phyloP scores from a whole-genome alignment of 2,888 invertebrate species.

The Lepeophtheirus nordmannii region DNA sequence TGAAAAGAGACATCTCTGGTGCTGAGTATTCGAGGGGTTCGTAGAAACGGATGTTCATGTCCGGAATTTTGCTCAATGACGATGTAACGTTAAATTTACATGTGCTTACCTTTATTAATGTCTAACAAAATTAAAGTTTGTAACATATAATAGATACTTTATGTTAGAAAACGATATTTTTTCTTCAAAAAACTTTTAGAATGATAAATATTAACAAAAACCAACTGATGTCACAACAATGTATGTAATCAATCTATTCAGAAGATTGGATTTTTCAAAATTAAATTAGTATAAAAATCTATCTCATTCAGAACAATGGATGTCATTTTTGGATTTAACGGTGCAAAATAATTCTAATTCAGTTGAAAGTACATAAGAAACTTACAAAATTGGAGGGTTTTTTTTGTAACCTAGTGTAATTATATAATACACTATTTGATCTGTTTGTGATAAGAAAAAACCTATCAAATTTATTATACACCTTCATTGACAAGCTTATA shows the following conservation, averaged over 20 bases:
- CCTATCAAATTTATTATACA: too few species aligned
- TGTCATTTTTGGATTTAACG: background rate
- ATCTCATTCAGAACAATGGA: background rate
- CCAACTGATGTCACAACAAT: background rate
- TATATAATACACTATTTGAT: too few species aligned
- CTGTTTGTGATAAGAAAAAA: too few species aligned
- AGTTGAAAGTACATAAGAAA: background rate
- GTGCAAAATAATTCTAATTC: background rate
- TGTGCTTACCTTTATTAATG: background rate
- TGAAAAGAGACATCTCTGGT: conserved; percentile 19
- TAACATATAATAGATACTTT: background rate
- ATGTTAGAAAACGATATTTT: background rate
- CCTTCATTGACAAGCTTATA: too few species aligned
- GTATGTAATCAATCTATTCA: background rate
- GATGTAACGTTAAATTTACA: background rate
- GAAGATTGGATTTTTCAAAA: background rate
- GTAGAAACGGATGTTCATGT: background rate
- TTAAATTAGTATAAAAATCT: background rate
- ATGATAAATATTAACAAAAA: background rate
- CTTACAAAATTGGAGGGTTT: too few species aligned
- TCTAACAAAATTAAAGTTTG: background rate
- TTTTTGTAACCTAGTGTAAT: too few species aligned
- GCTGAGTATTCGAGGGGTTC: background rate
- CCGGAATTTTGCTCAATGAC: background rate
- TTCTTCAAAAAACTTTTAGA: background rate